phyloP scores from a whole-genome alignment of 2,797 vertebrate genomes.

The Masticophis lateralis region DNA sequence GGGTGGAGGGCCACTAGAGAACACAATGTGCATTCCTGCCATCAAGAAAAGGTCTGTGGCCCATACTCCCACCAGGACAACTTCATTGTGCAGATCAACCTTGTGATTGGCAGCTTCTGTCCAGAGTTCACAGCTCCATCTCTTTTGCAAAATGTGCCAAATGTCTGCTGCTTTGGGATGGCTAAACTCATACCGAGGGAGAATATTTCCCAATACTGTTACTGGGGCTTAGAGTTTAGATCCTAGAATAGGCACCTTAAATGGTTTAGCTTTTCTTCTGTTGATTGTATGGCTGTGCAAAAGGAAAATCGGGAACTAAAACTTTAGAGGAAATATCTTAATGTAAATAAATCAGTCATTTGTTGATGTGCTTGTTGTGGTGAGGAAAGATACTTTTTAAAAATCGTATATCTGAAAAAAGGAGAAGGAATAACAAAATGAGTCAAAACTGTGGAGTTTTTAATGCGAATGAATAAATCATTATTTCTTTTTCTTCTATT shows the following conservation, averaged over 20 bases:
- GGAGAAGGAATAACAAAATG: neutral
- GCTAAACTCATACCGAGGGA: neutral
- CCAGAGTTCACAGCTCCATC: neutral
- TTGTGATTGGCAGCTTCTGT: neutral
- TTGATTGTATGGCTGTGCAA: neutral
- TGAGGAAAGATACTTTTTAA: neutral
- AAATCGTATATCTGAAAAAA: neutral
- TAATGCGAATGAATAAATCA: neutral
- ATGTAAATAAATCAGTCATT: neutral
- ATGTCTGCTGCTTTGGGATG: neutral
- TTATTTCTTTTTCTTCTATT: neutral
- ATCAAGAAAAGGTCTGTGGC: neutral
- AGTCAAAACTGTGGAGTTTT: neutral
- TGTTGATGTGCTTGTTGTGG: neutral
- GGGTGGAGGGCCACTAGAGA: neutral
- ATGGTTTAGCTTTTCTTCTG: neutral
- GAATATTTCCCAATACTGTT: neutral
- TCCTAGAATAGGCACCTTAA: neutral
- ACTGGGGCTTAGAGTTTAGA: neutral
- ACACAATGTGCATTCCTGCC: neutral
- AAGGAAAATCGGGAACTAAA: neutral
- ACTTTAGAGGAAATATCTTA: neutral
- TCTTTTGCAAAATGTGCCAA: neutral
- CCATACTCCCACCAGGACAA: neutral
- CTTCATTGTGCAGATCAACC: neutral